phyloP scores from a whole-genome alignment of 2,113 vertebrate genomes.

The Ranitomeya imitator region DNA sequence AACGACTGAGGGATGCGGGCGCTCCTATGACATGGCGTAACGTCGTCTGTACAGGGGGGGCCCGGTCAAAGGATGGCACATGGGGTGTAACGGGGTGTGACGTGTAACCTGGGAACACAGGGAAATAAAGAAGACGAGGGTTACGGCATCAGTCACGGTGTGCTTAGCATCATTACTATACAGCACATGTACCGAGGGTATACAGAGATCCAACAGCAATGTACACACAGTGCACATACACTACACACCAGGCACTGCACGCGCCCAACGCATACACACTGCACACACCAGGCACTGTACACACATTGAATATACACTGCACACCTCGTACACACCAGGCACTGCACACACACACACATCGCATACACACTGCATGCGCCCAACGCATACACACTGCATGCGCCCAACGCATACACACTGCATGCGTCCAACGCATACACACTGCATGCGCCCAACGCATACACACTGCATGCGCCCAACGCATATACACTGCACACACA shows the following conservation, averaged over 20 bases:
- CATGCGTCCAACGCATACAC: not conserved
- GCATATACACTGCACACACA: not conserved
- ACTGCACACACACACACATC: not conserved
- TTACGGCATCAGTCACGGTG: not conserved
- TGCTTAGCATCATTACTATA: too few relatives aligned
- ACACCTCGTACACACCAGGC: not conserved
- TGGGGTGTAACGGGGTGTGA: not conserved
- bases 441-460: not conserved
- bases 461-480: not conserved
- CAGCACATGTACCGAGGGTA: too few relatives aligned
- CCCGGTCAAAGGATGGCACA: not conserved
- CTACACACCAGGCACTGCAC: not conserved
- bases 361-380: not conserved
- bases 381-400: not conserved
- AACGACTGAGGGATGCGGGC: slow-evolving; percentile 54
- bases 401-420: not conserved
- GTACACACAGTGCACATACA: not conserved
- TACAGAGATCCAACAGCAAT: not conserved
- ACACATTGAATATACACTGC: not conserved
- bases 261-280: not conserved
- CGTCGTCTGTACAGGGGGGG: slow-evolving; percentile 29
- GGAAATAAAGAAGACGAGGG: not conserved
- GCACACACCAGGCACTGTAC: not conserved
- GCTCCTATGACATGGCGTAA: slow-evolving; percentile 71
- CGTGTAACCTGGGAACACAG: not conserved